A percentile compares a stretch with the other conserved stretches of the same genome.
These are phyloP conservation scores for Macrostomum cliftonense DNA, from an alignment of 2,888 invertebrate species.

Conservation along the genomic window DNA sequence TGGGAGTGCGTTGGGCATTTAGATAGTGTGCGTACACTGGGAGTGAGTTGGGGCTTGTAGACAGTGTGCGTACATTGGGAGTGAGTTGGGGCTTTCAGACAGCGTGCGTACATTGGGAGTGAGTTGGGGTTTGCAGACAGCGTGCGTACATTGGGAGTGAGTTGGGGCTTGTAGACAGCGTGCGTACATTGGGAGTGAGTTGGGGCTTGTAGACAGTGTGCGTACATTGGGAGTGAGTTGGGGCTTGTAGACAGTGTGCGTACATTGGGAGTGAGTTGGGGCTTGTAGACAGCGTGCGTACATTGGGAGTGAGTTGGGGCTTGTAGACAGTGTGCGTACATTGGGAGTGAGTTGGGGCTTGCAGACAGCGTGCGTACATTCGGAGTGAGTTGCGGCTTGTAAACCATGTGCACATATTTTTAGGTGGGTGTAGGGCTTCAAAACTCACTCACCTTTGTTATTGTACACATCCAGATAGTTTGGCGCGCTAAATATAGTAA, in stretches of 20 bases:
- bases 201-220: slow-evolving; percentile 32
- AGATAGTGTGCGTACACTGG: too few relatives aligned
- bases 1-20: too few relatives aligned
- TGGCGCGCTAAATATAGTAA: slow-evolving; percentile 94
- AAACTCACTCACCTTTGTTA: slow-evolving; percentile 51
- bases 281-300: slow-evolving; percentile 45
- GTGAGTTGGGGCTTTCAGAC: too few relatives aligned
- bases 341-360: slow-evolving; percentile 71
- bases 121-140: not conserved
- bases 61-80: too few relatives aligned
- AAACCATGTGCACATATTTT: slow-evolving; percentile 58
- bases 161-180: slow-evolving; percentile 42
- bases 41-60: too few relatives aligned
- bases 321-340: slow-evolving; percentile 50
- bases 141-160: slow-evolving; percentile 87
- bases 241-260: slow-evolving; percentile 35
- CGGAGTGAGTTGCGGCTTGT: too few relatives aligned
- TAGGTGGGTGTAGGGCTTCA: slow-evolving; percentile 58
- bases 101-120: too few relatives aligned
- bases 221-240: slow-evolving; percentile 98
- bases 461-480: slow-evolving; percentile 98
- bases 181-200: slow-evolving; percentile 94
- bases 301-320: slow-evolving; percentile 80
- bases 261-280: slow-evolving; percentile 93
- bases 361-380: not conserved